Evolutionary conservation across 2,888 invertebrate species (phyloP).

Genomic region (Hyalella azteca): DNA sequence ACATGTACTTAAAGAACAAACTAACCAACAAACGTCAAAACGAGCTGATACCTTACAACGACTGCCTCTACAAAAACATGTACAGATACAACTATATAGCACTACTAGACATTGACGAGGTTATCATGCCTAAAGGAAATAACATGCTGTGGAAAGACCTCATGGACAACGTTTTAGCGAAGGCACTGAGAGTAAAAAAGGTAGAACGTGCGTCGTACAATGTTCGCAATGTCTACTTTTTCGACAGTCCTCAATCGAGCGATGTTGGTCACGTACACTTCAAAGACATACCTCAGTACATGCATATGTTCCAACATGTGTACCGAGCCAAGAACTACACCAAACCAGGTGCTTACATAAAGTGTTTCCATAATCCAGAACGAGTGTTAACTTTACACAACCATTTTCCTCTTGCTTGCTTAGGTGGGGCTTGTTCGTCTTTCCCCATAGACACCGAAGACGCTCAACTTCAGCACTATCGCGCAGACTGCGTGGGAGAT

Average conservation of each 20-base stretch:
- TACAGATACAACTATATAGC: conserved; percentile 88
- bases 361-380: conserved; percentile 92
- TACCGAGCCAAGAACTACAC: conserved; percentile 81
- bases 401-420: conserved; percentile 87
- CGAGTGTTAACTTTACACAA: conserved; percentile 87
- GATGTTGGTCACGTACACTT: conserved; percentile 72
- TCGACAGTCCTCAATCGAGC: conserved; percentile 80
- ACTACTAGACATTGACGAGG: conserved; percentile 92
- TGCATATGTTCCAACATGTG: conserved; percentile 79
- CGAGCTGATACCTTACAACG: conserved; percentile 94
- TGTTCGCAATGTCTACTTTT: conserved; percentile 89
- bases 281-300: conserved; percentile 80
- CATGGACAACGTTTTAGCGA: conserved; percentile 75
- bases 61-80: conserved; percentile 91
- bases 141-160: conserved; percentile 75
- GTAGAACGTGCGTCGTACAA: conserved; percentile 80
- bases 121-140: conserved; percentile 84
- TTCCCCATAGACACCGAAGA: conserved; percentile 81
- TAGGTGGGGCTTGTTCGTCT: conserved; percentile 79
- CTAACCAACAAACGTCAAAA: conserved; percentile 92
- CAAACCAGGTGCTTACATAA: conserved; percentile 89
- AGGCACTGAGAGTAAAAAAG: conserved; percentile 72
- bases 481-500: conserved; percentile 88
- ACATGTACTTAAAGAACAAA: conserved; percentile 87
- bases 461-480: conserved; percentile 91